Base-by-base conservation (phyloP, 2,113 vertebrate species). In the Amblyopsis rosae region DNA sequence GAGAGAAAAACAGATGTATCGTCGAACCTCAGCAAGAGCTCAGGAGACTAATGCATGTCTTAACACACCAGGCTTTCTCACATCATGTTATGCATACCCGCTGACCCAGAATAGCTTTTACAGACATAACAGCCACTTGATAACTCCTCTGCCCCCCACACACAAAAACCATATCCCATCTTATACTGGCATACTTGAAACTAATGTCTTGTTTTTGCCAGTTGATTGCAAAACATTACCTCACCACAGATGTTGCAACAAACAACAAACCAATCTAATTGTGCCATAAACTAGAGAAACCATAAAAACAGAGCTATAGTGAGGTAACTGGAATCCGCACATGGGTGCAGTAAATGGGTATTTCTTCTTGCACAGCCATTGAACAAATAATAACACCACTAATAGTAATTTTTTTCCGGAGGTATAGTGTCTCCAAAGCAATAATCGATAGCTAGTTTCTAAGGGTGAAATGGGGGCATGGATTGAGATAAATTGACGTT, bases 1-100 rank as follows among this genome's bases (percentile, higher is more conserved):
- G 67, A 12, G 70, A 79, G 63, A 69, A 53, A 66, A 62, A 70
- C 61, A 73, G 62, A 59, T 65, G 56, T 47, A 69, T 72, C 62
- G 65, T 69, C 51, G 41, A 60, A 76, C 67, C 63, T 70, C 1
- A 6, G 60, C 41, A 61, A 78, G 66, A 11, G 54, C 64, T 64
- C 58, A 62, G 70, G 53, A 46, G 62, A 19, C 33, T 67, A 64
- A 79, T 76, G 53, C 54, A 19, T 26, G 57, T 75, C 50, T 13
- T 35, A 67, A 66, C 2, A 33, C 9, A 0, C 19, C 59, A 33
- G 58, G 19, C 62, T 15, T 64, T 77, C 50, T 50, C 13, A 58
- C 15, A 7, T 62, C 13, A 48, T 70, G 46, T 47, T 47, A 59
- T 54, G 17, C 51, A 33, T 8, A 58, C 19, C 32, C 61, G 59